A percentile compares a stretch with the other conserved stretches of the same genome.
Evolutionary conservation across 2,888 invertebrate genomes (phyloP).

Genomic region (Stenodema calcarata): DNA sequence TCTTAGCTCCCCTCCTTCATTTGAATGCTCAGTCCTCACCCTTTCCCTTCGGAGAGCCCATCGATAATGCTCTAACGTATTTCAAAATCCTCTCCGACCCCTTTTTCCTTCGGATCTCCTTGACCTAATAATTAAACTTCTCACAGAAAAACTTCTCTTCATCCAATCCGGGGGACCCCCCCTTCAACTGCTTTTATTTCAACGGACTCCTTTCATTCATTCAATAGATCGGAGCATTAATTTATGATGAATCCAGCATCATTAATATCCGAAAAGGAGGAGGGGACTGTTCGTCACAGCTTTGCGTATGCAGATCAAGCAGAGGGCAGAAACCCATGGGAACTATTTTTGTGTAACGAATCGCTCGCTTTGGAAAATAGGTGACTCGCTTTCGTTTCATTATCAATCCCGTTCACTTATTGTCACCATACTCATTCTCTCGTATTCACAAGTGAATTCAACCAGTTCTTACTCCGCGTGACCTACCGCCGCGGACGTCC

Average conservation of each 20-base stretch:
- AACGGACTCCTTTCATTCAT: constrained; percentile 11
- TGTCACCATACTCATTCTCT: background rate
- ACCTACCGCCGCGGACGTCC: background rate
- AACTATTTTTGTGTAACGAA: constrained; percentile 8
- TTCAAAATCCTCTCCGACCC: constrained; percentile 28
- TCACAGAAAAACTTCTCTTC: constrained; percentile 25
- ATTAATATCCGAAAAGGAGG: constrained; percentile 17
- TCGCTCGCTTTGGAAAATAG: constrained; percentile 4
- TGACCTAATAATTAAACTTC: constrained; percentile 39
- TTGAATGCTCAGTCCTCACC: constrained; percentile 9
- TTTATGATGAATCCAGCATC: constrained; percentile 23
- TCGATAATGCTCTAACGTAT: constrained; percentile 30
- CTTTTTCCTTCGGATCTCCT: background rate
- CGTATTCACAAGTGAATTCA: background rate
- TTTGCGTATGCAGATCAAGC: constrained; percentile 16
- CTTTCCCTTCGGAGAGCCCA: background rate
- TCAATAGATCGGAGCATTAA: constrained; percentile 25
- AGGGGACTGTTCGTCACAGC: background rate
- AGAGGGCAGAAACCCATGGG: constrained; percentile 4
- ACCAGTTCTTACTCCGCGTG: background rate
- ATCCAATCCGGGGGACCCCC: background rate
- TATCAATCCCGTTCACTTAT: background rate
- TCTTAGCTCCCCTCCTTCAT: constrained; percentile 30
- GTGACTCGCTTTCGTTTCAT: background rate
- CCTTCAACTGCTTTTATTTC: constrained; percentile 18